Evolutionary conservation across 2,797 vertebrate genomes (phyloP), one percentile per base, ranked within the genome.

Genomic region (Hippocampus kuda): DNA sequence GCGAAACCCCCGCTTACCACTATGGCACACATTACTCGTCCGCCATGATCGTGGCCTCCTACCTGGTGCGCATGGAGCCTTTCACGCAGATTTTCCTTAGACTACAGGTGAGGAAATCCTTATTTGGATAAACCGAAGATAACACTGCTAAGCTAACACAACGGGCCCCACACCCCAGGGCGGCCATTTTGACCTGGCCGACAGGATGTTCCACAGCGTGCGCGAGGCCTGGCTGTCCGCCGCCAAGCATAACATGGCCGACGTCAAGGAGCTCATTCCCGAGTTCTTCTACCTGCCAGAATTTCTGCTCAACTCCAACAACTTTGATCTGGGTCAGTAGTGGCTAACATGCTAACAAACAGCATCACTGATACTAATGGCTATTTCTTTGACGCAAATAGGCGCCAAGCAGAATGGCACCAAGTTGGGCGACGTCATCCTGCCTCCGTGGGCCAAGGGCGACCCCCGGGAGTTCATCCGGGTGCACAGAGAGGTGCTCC

Each of bases 201-300:
- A 99, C 88, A 84, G 97, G 70, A 99, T 99, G 97, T 99, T 98
- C 85, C 95, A 99, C 92, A 99, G 97, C 0, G 92, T 99, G 1
- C 92, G 97, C 0, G 97, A 99, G 79, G 96, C 93, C 69, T 99
- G 97, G 97, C 91, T 92, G 56, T 99, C 97, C 0, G 97, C 97
- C 0, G 95, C 97, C 22, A 99, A 98, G 81, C 96, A 99, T 91
- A 99, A 99, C 89, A 99, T 99, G 97, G 97, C 97, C 1, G 97
- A 99, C 0, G 97, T 99, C 7, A 99, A 99, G 85, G 97, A 99
- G 77, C 94, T 99, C 67, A 98, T 99, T 84, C 97, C 97, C 0
- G 97, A 99, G 85, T 99, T 99, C 85, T 99, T 99, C 88, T 99
- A 99, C 77, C 91, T 99, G 72, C 97, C 97, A 0, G 97, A 99